phyloP scores from a whole-genome alignment of 23 tunicate genomes.

The Ciona savignyi region DNA sequence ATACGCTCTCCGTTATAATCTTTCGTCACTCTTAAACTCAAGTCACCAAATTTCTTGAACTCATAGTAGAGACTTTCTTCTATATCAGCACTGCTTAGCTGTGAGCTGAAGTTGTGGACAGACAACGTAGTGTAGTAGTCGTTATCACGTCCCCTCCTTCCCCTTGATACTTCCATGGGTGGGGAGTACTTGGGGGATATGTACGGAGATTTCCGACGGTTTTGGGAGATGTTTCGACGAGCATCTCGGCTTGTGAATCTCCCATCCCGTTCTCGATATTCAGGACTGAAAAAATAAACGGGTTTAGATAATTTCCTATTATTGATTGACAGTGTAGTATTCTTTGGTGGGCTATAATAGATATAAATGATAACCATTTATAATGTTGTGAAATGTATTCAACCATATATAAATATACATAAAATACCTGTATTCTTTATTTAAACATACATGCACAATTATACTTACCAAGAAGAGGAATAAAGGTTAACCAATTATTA shows the following conservation, averaged over 20 bases:
- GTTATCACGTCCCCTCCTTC: conserved; percentile 28
- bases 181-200: conserved; percentile 40
- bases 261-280: conserved; percentile 38
- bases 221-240: conserved; percentile 47
- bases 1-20: conserved; percentile 78
- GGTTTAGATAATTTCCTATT: background rate
- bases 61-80: conserved; percentile 90
- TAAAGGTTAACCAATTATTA: too few relatives aligned
- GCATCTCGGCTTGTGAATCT: conserved; percentile 37
- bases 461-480: background rate
- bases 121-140: conserved; percentile 61
- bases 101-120: conserved; percentile 70
- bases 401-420: too few relatives aligned
- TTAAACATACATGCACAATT: background rate
- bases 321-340: background rate
- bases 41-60: conserved; percentile 89
- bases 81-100: conserved; percentile 62
- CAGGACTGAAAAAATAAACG: conserved; percentile 55
- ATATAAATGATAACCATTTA: too few relatives aligned
- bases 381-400: too few relatives aligned
- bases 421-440: too few relatives aligned
- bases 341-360: too few relatives aligned
- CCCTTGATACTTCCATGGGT: conserved; percentile 12
- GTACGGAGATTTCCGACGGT: conserved; percentile 31
- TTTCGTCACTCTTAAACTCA: conserved; percentile 46